Percentiles rank a stretch among this genome's conserved stretches.
These are phyloP conservation scores for Puffinus mauretanicus DNA, from an alignment of 2,113 vertebrate genomes.

Conservation along the genomic window DNA sequence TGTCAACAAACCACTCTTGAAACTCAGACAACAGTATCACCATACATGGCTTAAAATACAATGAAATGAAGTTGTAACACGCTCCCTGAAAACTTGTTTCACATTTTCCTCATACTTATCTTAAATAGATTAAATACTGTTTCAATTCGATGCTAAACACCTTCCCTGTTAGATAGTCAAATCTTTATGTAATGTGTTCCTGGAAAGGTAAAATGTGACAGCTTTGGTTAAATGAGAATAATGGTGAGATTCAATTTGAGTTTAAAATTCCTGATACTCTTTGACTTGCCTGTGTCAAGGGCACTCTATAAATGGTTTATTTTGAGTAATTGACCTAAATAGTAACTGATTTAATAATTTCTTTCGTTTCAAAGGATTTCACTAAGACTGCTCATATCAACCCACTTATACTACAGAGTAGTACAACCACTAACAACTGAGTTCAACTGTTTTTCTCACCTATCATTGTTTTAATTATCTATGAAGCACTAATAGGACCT, in stretches of 20 bases:
- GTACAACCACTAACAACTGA: neutral
- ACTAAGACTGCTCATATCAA: neutral
- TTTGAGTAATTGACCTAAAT: conserved; percentile 42
- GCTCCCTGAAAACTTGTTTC: neutral
- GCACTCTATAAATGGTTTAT: neutral
- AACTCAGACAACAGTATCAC: neutral
- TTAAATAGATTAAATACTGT: neutral
- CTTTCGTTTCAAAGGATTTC: conserved; percentile 45
- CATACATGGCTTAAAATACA: neutral
- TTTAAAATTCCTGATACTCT: neutral
- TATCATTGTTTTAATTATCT: neutral
- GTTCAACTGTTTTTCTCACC: neutral
- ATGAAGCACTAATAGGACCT: neutral
- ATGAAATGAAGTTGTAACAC: neutral
- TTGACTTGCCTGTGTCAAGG: neutral
- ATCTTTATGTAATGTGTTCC: neutral
- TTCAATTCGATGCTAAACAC: neutral
- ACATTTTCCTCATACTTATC: neutral
- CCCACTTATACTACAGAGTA: neutral
- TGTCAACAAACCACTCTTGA: neutral
- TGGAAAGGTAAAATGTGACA: neutral
- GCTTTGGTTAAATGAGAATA: neutral
- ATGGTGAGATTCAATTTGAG: neutral
- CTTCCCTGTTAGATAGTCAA: neutral
- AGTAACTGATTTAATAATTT: neutral